Conservation (phyloP, 92 coral and sea anemone genomes). For the Epizoanthus stellaris region DNA sequence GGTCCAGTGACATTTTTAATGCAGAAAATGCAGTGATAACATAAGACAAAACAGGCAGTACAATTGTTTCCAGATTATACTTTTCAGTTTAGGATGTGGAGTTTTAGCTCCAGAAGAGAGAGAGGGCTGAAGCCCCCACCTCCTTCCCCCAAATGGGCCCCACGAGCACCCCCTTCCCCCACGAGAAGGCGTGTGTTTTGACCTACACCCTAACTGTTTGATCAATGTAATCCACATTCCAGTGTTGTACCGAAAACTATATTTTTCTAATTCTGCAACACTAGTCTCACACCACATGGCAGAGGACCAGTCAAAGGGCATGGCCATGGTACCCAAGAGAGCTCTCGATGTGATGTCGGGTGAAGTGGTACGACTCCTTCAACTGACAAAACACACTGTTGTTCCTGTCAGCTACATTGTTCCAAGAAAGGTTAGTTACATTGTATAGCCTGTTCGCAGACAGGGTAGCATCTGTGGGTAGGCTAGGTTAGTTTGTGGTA, state of each 20-base stretch:
- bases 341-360: slow-evolving; percentile 94
- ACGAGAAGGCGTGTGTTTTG: too few species aligned
- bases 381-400: slow-evolving; percentile 75
- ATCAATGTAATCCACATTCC: background rate
- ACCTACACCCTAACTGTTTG: background rate
- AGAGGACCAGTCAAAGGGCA: slow-evolving; percentile 87
- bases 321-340: slow-evolving; percentile 90
- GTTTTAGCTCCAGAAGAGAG: too few species aligned
- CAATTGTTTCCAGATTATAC: too few species aligned
- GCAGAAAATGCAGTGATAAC: too few species aligned
- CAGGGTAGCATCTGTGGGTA: background rate
- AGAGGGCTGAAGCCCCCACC: too few species aligned
- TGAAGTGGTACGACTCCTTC: slow-evolving; percentile 92
- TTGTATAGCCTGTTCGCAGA: background rate
- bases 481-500: background rate
- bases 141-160: too few species aligned
- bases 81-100: too few species aligned
- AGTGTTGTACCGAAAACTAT: background rate
- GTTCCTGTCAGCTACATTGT: slow-evolving; percentile 90
- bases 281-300: slow-evolving; percentile 74
- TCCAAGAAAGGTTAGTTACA: slow-evolving; percentile 94
- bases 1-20: too few species aligned
- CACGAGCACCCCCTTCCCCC: too few species aligned
- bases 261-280: background rate
- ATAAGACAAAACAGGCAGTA: too few species aligned